phyloP scores from a whole-genome alignment of 2,888 invertebrate genomes.

The Rhyacophila evoluta region DNA sequence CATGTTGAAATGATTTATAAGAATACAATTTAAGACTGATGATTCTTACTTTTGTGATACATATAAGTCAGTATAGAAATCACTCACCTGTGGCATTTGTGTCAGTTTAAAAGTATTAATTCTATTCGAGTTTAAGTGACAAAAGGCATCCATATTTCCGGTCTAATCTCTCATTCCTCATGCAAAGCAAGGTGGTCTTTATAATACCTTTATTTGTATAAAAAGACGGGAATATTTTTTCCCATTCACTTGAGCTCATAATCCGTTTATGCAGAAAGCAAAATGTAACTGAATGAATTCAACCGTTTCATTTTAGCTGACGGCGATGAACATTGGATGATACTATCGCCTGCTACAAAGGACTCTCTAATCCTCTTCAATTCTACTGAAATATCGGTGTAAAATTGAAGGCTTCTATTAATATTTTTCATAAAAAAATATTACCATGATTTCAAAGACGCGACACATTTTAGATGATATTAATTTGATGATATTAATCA shows the following conservation, averaged over 20 bases:
- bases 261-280: constrained; percentile 65
- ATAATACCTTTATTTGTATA: constrained; percentile 37
- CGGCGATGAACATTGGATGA: constrained; percentile 50
- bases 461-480: no score
- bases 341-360: constrained; percentile 45
- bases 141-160: constrained; percentile 46
- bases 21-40: no score
- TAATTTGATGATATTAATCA: no score
- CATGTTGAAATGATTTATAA: no score
- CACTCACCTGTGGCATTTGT: constrained; percentile 14
- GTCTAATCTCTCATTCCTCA: constrained; percentile 33
- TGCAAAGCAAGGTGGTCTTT: constrained; percentile 49
- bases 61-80: background rate
- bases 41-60: no score
- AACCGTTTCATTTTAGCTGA: constrained; percentile 40
- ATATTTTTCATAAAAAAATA: background rate
- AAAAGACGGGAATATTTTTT: constrained; percentile 36
- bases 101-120: background rate
- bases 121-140: background rate
- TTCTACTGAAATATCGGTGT: constrained; percentile 11
- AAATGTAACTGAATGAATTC: constrained; percentile 54
- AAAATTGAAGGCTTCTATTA: background rate
- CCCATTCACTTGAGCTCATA: constrained; percentile 64
- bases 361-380: constrained; percentile 49
- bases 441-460: no score